Base-by-base conservation (phyloP, 2,797 vertebrate species). In the Sciurus carolinensis region DNA sequence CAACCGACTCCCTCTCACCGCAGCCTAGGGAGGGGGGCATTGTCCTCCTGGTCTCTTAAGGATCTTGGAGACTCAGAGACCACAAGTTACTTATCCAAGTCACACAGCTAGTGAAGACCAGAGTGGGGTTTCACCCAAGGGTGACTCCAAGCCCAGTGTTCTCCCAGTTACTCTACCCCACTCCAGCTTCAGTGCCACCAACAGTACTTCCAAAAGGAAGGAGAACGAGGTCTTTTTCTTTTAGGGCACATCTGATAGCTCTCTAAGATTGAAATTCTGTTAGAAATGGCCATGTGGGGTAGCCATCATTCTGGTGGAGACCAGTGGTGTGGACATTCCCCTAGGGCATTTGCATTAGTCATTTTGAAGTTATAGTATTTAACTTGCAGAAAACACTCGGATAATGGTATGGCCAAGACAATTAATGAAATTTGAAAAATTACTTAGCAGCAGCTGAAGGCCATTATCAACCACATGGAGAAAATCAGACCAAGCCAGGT, bases 371-470 rank as follows among this genome's bases (percentile, higher is more conserved):
- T 42, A 30, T 36, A 42, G 33, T 81, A 30, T 47, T 7, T 39
- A 87, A 1, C 67, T 92, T 92, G 81, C 83, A 92, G 95, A 91
- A 96, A 87, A 7, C 52, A 54, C 81, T 62, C 92, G 80, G 72
- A 44, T 91, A 28, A 88, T 67, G 44, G 36, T 39, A 89, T 47
- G 72, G 83, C 57, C 66, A 91, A 64, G 76, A 85, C 77, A 87
- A 52, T 64, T 90, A 73, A 79, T 82, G 64, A 88, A 90, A 81
- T 93, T 89, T 96, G 86, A 81, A 93, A 69, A 94, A 84, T 92
- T 14, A 22, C 80, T 94, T 87, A 95, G 67, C 79, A 93, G 73
- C 71, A 94, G 95, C 83, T 80, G 80, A 84, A 94, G 80, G 87
- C 62, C 69, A 28, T 92, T 83, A 66, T 44, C 52, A 69, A 67